Evolutionary conservation across 2,113 vertebrate species (phyloP).

Genomic region (Stegastes partitus): DNA sequence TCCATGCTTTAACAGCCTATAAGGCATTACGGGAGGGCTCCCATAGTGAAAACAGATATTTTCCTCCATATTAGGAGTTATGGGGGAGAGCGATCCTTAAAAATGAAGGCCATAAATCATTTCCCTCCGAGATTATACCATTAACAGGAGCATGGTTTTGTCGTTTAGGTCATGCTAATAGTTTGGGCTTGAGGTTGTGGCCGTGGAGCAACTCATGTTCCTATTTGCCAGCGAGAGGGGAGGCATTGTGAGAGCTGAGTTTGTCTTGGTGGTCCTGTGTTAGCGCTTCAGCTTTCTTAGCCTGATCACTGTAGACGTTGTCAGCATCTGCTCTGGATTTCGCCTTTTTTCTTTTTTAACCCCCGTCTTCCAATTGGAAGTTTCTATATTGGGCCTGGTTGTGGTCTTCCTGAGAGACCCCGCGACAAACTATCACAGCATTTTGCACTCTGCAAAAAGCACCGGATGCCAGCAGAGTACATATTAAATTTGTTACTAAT

Average conservation of each 20-base stretch:
- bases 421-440: slow-evolving; percentile 87
- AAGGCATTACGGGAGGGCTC: slow-evolving; percentile 77
- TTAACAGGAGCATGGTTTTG: slow-evolving; percentile 86
- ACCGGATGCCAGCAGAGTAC: slow-evolving; percentile 87
- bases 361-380: slow-evolving; percentile 79
- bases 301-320: slow-evolving; percentile 58
- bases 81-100: slow-evolving; percentile 81
- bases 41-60: slow-evolving; percentile 86
- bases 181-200: slow-evolving; percentile 79
- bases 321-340: slow-evolving; percentile 85
- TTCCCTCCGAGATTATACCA: slow-evolving; percentile 81
- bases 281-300: slow-evolving; percentile 52
- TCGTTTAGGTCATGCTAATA: slow-evolving; percentile 85
- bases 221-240: slow-evolving; percentile 52
- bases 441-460: slow-evolving; percentile 88
- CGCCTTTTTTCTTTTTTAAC: slow-evolving; percentile 24
- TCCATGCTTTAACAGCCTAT: slow-evolving; percentile 84
- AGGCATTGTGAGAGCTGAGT: slow-evolving; percentile 65
- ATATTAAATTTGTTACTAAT: slow-evolving; percentile 96
- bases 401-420: slow-evolving; percentile 88
- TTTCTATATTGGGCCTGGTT: slow-evolving; percentile 88
- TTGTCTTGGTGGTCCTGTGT: slow-evolving; percentile 71
- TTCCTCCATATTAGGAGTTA: slow-evolving; percentile 84
- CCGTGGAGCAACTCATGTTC: slow-evolving; percentile 59
- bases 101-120: slow-evolving; percentile 88